Evolutionary conservation across 2,888 invertebrate genomes (phyloP).

Genomic region (Pseudolycoriella hygida): DNA sequence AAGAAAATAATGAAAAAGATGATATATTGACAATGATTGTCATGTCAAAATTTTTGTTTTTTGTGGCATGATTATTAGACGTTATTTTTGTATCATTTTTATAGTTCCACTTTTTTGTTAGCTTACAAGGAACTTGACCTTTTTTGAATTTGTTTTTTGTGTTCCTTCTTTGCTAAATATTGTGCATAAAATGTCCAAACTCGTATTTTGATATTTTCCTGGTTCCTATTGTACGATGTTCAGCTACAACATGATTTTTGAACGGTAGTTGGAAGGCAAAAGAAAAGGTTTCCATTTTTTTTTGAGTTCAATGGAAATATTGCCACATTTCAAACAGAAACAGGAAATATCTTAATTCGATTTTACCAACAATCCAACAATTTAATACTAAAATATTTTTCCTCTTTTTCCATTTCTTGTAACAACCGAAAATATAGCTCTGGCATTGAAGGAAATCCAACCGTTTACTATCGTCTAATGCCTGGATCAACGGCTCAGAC

Average conservation of each 20-base stretch:
- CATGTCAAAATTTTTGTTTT: too few species aligned
- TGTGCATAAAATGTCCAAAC: neutral
- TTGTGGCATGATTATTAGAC: too few species aligned
- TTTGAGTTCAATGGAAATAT: neutral
- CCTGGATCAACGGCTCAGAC: conserved; percentile 91
- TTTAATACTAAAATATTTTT: neutral
- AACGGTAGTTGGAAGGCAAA: too few species aligned
- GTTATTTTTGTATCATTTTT: too few species aligned
- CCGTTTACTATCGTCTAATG: conserved; percentile 89
- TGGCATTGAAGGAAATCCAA: conserved; percentile 90
- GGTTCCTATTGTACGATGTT: too few species aligned
- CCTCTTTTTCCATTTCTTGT: neutral
- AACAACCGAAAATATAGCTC: conserved; percentile 43
- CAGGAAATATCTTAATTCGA: too few species aligned
- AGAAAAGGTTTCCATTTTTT: neutral
- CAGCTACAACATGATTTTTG: neutral
- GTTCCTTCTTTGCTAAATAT: conserved; percentile 1
- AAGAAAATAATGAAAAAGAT: too few species aligned
- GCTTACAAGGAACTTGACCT: neutral
- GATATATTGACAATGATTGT: too few species aligned
- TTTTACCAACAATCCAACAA: too few species aligned
- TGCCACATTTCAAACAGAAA: neutral
- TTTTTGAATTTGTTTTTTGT: neutral
- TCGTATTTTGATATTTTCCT: neutral
- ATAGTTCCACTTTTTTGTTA: neutral